Conservation (phyloP, 2,888 invertebrate species). For the Quadroppia sp. region DNA sequence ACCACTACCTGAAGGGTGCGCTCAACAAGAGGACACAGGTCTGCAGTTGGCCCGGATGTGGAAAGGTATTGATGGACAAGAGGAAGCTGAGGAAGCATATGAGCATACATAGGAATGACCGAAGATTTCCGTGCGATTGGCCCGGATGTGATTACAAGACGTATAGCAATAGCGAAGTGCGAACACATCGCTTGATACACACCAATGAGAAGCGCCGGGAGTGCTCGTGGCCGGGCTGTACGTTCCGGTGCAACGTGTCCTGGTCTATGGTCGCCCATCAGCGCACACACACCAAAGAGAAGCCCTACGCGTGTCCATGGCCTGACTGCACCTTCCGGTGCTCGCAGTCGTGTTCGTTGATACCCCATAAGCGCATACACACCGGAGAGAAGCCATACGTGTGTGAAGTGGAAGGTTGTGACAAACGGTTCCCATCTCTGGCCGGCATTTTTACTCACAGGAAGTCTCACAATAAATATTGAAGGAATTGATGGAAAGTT, state of each 20-base stretch:
- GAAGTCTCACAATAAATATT: no score
- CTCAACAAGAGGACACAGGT: not conserved
- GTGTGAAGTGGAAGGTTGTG: not conserved
- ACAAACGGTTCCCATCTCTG: not conserved
- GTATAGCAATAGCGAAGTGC: not conserved
- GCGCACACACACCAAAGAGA: conserved; percentile 4
- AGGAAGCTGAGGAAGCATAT: not conserved
- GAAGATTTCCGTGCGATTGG: not conserved
- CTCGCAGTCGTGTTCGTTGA: not conserved
- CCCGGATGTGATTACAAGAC: not conserved
- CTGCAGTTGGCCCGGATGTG: not conserved
- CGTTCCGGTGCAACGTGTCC: not conserved
- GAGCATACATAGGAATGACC: not conserved
- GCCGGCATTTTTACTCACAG: not conserved
- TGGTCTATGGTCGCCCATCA: not conserved
- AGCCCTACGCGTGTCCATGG: not conserved
- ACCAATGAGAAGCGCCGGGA: not conserved
- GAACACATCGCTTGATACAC: not conserved
- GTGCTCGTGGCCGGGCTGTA: not conserved
- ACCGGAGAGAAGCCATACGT: conserved; percentile 16
- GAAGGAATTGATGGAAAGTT: no score
- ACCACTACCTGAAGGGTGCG: not conserved
- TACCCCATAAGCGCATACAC: not conserved
- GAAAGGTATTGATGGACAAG: not conserved
- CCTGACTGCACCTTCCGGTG: not conserved